A percentile compares a stretch with the other conserved stretches of the same genome.
phyloP scores from a whole-genome alignment of 2,888 invertebrate species.

The Hylaea fasciaria region DNA sequence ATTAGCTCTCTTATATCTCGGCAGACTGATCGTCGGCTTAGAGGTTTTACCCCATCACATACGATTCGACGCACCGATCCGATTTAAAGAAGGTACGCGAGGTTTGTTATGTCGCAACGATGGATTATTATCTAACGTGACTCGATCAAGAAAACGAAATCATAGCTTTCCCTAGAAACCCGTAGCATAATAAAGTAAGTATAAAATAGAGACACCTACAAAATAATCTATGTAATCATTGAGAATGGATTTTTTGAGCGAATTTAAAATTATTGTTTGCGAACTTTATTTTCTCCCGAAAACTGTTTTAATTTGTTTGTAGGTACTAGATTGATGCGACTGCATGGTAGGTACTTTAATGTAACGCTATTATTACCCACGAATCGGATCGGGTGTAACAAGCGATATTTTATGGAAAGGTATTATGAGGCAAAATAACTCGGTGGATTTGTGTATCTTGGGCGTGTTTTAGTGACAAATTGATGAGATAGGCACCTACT shows the following conservation, averaged over 20 bases:
- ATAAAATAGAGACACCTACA: too few species aligned
- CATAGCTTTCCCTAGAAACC: too few species aligned
- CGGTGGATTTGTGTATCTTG: neutral
- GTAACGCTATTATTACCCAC: neutral
- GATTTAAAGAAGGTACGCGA: neutral
- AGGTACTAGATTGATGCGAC: too few species aligned
- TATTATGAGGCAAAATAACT: too few species aligned
- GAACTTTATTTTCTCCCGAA: too few species aligned
- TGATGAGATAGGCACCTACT: conserved; percentile 11
- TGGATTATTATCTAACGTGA: neutral
- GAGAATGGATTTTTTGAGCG: too few species aligned
- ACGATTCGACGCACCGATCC: conserved; percentile 9
- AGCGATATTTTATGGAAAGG: neutral
- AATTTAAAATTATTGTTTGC: too few species aligned
- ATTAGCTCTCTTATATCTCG: conserved; percentile 37
- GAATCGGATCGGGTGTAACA: neutral
- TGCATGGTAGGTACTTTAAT: too few species aligned
- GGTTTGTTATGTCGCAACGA: neutral
- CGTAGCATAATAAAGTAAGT: too few species aligned
- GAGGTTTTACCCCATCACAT: conserved; percentile 5
- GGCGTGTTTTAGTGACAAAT: conserved; percentile 6
- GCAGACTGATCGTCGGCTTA: conserved; percentile 39
- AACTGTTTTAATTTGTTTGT: too few species aligned
- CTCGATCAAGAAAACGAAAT: neutral
- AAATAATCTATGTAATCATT: too few species aligned